Evolutionary conservation across 2,113 vertebrate genomes (phyloP).

Genomic region (Benitochromis conjunctus): DNA sequence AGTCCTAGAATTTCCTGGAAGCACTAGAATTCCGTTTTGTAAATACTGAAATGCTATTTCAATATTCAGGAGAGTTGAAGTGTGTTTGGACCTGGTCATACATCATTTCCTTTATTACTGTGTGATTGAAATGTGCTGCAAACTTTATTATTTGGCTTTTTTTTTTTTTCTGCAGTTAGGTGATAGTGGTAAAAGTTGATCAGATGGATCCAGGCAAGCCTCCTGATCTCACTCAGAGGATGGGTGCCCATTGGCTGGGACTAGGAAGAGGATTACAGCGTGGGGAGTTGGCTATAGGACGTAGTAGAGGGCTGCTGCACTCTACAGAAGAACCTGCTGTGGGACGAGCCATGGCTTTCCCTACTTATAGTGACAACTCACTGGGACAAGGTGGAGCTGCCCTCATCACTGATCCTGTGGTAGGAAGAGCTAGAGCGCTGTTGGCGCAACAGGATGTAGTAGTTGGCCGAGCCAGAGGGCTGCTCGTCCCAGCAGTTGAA

Average conservation of each 20-base stretch:
- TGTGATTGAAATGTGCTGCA: background rate
- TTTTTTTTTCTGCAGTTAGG: background rate
- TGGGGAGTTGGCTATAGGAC: slow-evolving; percentile 13
- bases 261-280: slow-evolving; percentile 19
- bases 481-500: slow-evolving; percentile 18
- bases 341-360: slow-evolving; percentile 45
- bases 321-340: background rate
- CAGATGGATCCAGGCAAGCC: slow-evolving; percentile 66
- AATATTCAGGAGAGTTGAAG: background rate
- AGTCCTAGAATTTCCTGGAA: background rate
- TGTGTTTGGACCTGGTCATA: accelerated
- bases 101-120: background rate
- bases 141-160: background rate
- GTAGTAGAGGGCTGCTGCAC: slow-evolving; percentile 41
- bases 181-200: background rate
- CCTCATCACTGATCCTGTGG: background rate
- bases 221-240: background rate
- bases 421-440: slow-evolving; percentile 37
- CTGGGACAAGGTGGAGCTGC: background rate
- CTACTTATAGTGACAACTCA: background rate
- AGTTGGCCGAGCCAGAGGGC: slow-evolving; percentile 36
- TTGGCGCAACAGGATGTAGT: background rate
- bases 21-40: background rate
- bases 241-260: slow-evolving; percentile 20
- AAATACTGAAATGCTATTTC: background rate